phyloP scores from a whole-genome alignment of 2,888 invertebrate genomes.

The Muscina levida region DNA sequence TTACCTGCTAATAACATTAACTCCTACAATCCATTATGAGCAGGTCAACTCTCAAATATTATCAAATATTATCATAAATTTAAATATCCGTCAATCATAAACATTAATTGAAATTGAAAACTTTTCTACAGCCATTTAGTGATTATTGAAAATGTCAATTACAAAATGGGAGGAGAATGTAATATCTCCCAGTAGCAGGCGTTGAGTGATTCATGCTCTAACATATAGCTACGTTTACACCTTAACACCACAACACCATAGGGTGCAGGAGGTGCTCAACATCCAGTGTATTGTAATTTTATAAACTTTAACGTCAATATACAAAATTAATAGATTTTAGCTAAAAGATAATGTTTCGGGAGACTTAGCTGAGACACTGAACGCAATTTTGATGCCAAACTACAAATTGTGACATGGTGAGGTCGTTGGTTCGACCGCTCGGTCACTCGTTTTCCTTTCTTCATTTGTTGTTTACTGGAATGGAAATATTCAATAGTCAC shows the following conservation, averaged over 20 bases:
- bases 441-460: neutral
- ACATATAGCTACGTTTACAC: neutral
- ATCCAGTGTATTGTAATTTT: neutral
- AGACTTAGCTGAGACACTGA: neutral
- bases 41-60: no score
- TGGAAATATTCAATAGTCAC: neutral
- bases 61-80: conserved; percentile 22
- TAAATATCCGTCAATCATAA: neutral
- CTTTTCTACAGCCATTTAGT: neutral
- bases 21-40: no score
- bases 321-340: conserved; percentile 12
- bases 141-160: neutral
- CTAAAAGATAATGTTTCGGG: conserved; percentile 7
- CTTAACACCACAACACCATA: conserved; percentile 4
- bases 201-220: neutral
- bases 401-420: neutral
- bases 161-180: neutral
- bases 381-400: neutral
- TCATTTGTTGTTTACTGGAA: neutral
- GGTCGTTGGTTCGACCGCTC: no score
- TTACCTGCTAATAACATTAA: no score
- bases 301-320: conserved; percentile 9
- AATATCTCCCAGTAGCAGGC: no score
- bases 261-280: no score
- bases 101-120: conserved; percentile 5